Evolutionary conservation across 2,113 vertebrate genomes (phyloP), one percentile per base, ranked within the genome.

Genomic region (Colinus virginianus): DNA sequence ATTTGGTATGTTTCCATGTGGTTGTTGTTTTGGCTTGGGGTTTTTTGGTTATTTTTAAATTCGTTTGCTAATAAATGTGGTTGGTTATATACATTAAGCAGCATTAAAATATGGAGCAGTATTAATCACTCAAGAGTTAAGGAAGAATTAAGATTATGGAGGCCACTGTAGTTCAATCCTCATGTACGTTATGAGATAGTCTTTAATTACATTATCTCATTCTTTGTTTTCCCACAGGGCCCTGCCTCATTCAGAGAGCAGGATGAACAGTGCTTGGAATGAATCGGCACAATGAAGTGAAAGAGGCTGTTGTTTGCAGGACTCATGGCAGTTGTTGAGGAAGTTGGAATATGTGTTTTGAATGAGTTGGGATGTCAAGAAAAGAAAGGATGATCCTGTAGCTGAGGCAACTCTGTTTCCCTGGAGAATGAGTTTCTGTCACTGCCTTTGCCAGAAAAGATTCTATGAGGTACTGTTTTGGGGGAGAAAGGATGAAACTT

Each of bases 171-270:
- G 82, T 92, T 94, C 78, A 94, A 21, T 49, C 63, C 49, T n/a
- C 14, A 1, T 68, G 84, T 94, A 87, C 59, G 7, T 94, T 94
- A 92, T 80, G 76, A 93, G 88, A 95, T 88, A 92, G 87, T 82
- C 81, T 93, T 94, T 94, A 94, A 94, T 95, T 96, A 78, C 59
- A 71, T 92, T 84, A 93, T 87, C 93, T 94, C 91, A 96, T 91
- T 79, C 89, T 93, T 92, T 93, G 86, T 94, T 96, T 94, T 94
- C 95, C 78, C 89, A 56, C 38, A 77, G 82, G 93, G 90, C 78
- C n/a, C 55, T 91, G 56, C 56, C 68, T 94, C 87, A 93, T 90
- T 89, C 76, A 91, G 68, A 38, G 71, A 43, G 51, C 87, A 85
- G 81, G 91, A 94, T 89, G 87, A 90, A 72, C 87, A 89, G 75